These are phyloP conservation scores for Bombyx mori DNA, from an alignment of 1,140 invertebrate genomes.

Conservation along the genomic window DNA sequence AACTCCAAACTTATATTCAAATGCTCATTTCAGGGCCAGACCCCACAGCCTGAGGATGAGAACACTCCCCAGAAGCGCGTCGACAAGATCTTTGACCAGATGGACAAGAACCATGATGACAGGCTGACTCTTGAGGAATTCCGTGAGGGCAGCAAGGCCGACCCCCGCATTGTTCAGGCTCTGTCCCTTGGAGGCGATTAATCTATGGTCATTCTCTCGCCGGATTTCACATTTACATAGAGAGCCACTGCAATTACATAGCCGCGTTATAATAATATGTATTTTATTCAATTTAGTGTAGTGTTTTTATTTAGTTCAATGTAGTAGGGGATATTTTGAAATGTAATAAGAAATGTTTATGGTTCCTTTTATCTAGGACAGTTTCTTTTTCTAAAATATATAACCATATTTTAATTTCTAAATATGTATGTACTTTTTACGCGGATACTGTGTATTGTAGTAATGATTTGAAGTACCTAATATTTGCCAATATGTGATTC, in stretches of 20 bases:
- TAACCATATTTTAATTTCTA: no score
- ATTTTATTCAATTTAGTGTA: neutral
- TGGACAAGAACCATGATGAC: constrained; percentile 99
- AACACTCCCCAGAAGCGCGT: constrained; percentile 96
- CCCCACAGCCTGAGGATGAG: constrained; percentile 91
- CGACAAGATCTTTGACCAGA: constrained; percentile 97
- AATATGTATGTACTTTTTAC: neutral
- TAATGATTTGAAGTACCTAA: constrained; percentile 12
- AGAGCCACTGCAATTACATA: constrained; percentile 20
- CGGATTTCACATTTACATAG: constrained; percentile 61
- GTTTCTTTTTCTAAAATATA: no score
- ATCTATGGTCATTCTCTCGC: constrained; percentile 67
- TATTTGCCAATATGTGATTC: constrained; percentile 39
- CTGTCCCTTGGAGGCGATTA: constrained; percentile 84
- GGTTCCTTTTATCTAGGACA: no score
- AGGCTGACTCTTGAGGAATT: constrained; percentile 97
- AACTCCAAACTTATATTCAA: neutral
- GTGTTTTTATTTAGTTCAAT: neutral
- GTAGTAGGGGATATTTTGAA: neutral
- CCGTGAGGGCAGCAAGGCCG: constrained; percentile 97
- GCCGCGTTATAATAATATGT: constrained; percentile 17
- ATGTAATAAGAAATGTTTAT: no score
- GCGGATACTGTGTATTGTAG: constrained; percentile 8
- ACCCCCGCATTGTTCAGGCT: constrained; percentile 98
- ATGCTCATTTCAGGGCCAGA: constrained; percentile 80